phyloP scores from a whole-genome alignment of 2,797 vertebrate genomes.

The Parauchenoglanis ngamensis region DNA sequence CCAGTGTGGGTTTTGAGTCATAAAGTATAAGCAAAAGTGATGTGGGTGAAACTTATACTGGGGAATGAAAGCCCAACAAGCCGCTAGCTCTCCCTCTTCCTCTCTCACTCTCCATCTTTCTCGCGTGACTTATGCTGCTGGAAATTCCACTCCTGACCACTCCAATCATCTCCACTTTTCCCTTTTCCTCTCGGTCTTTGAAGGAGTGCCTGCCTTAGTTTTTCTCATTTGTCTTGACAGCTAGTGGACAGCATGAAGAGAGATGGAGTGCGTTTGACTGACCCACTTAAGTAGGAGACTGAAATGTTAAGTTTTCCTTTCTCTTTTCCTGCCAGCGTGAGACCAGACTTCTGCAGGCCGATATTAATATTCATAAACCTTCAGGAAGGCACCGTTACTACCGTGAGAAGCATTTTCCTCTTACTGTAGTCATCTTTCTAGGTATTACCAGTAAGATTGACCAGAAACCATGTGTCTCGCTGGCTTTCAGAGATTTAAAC shows the following conservation, averaged over 20 bases:
- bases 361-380: slow-evolving; percentile 24
- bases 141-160: slow-evolving; percentile 55
- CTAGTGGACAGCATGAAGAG: slow-evolving; percentile 45
- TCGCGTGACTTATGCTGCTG: slow-evolving; percentile 54
- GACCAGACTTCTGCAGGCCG: not conserved
- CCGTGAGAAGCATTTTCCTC: slow-evolving; percentile 10
- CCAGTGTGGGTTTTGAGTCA: slow-evolving; percentile 45
- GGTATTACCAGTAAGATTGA: not conserved
- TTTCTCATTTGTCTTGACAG: slow-evolving; percentile 48
- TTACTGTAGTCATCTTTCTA: not conserved
- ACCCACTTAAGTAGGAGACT: slow-evolving; percentile 27
- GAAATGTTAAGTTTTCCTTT: slow-evolving; percentile 9
- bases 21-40: slow-evolving; percentile 41
- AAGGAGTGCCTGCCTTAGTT: slow-evolving; percentile 41
- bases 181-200: slow-evolving; percentile 42
- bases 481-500: not conserved
- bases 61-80: slow-evolving; percentile 26
- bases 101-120: slow-evolving; percentile 18
- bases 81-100: slow-evolving; percentile 2
- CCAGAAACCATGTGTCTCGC: not conserved
- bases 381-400: not conserved
- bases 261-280: slow-evolving; percentile 26
- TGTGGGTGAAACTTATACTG: slow-evolving; percentile 41
- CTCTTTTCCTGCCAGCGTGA: not conserved
- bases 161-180: slow-evolving; percentile 47